Percentiles rank a stretch among this genome's conserved stretches.
Conservation (phyloP, 2,888 invertebrate species). For the Timema cristinae region DNA sequence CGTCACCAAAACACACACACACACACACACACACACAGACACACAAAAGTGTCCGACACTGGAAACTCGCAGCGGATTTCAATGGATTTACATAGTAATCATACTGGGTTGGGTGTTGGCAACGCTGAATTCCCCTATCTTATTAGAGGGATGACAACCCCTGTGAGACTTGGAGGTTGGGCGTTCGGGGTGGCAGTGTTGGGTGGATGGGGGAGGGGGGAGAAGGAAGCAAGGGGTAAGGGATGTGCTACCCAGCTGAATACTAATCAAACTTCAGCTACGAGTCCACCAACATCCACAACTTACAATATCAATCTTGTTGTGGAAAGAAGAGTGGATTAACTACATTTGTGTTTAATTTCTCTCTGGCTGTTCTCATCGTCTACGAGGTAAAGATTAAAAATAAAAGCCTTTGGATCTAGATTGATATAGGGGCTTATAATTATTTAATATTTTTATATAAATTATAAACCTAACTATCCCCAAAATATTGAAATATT, state of each 20-base stretch:
- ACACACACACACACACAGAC: no score
- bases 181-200: conserved; percentile 6
- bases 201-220: conserved; percentile 20
- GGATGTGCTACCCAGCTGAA: conserved; percentile 19
- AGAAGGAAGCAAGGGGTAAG: background rate
- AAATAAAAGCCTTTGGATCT: no score
- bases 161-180: conserved; percentile 21
- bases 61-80: conserved; percentile 27
- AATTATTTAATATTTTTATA: no score
- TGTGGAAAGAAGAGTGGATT: background rate
- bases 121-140: conserved; percentile 29
- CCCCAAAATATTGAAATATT: no score
- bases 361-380: no score
- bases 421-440: no score
- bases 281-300: conserved; percentile 11
- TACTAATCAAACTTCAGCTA: conserved; percentile 25
- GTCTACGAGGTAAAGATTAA: no score
- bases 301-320: conserved; percentile 11
- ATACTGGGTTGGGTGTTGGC: conserved; percentile 39
- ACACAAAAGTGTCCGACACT: no score
- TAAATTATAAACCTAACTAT: no score
- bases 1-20: background rate
- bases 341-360: no score
- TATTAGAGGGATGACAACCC: conserved; percentile 31
- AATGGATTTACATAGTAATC: conserved; percentile 48